Percentiles rank a stretch among this genome's conserved stretches.
Evolutionary conservation across 2,113 vertebrate genomes (phyloP).

Genomic region (Acrocephalus kingi): DNA sequence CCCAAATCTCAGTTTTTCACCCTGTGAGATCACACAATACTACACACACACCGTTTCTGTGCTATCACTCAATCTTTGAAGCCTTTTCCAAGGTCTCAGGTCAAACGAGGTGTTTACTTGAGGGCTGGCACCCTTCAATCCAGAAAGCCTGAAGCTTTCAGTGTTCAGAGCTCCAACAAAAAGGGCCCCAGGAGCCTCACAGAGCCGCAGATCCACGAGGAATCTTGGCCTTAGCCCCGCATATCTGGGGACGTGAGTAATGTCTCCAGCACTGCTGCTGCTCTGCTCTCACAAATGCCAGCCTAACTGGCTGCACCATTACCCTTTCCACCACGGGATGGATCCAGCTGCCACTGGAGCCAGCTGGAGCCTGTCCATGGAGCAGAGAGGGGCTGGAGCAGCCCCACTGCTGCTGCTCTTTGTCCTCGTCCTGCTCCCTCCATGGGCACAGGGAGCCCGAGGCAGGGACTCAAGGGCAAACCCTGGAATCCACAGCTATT

Average conservation of each 20-base stretch:
- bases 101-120: too few species aligned
- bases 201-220: neutral
- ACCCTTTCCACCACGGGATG: neutral
- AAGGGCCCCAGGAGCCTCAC: neutral
- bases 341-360: neutral
- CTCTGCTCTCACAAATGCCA: conserved; percentile 38
- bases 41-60: too few species aligned
- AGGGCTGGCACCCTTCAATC: too few species aligned
- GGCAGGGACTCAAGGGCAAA: neutral
- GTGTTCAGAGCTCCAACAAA: too few species aligned
- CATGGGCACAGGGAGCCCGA: neutral
- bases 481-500: neutral
- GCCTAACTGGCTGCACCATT: neutral
- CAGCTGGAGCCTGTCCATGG: neutral
- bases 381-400: neutral
- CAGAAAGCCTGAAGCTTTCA: too few species aligned
- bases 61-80: too few species aligned
- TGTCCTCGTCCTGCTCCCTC: neutral
- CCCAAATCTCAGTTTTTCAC: too few species aligned
- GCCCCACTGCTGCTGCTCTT: neutral
- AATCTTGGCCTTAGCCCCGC: conserved; percentile 36
- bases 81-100: too few species aligned
- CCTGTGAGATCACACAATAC: too few species aligned
- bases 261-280: conserved; percentile 23
- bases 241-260: conserved; percentile 22